Base-by-base conservation (phyloP, 2,113 vertebrate species). In the Poecilia latipinna region DNA sequence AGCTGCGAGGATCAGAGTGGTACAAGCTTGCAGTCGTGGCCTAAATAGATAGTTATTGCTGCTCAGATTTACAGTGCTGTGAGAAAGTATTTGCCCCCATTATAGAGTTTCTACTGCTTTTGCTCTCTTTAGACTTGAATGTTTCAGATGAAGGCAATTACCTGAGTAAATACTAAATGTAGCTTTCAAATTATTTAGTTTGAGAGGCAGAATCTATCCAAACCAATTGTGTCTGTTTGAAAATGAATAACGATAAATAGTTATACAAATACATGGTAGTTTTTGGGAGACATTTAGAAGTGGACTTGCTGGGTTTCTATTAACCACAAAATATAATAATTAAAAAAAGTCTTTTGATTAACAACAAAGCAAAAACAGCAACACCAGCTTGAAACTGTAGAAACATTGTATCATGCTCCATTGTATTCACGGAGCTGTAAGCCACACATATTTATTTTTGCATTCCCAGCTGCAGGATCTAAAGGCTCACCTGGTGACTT, bases 21-120 rank as follows among this genome's bases (percentile, higher is more conserved):
- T 68, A 65, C 75, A 74, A 83, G 74, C 75, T 32, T 64, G 29
- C 42, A 77, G 70, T 86, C 68, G 73, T 77, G 69, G 65, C 68
- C 65, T 69, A 63, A 81, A 80, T 82, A 77, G 86, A 89, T 12
- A 57, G 64, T 79, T 70, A 54, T 11, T 68, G 37, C 74, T 75
- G 92, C 91, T 90, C 77, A 88, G 78, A 92, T 91, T 89, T 13
- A 28, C 86, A 76, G 51, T n/a, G 51, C 22, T 57, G 51, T 57
- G 51, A 57, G 24, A 57, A n/a, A 24, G 22, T 24, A n/a, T 57
- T 57, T 57, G 2, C 51, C 24, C 19, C 5, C 51, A 0, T 42
- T 10, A 10, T 8, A n/a, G 51, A 19, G 35, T 54, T n/a, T 57
- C 22, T 57, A 10, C 2, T n/a, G 51, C 24, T 8, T n/a, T 10